Evolutionary conservation across 2,113 vertebrate genomes (phyloP), one percentile per base, ranked within the genome.

Genomic region (Pelvicachromis taeniatus): DNA sequence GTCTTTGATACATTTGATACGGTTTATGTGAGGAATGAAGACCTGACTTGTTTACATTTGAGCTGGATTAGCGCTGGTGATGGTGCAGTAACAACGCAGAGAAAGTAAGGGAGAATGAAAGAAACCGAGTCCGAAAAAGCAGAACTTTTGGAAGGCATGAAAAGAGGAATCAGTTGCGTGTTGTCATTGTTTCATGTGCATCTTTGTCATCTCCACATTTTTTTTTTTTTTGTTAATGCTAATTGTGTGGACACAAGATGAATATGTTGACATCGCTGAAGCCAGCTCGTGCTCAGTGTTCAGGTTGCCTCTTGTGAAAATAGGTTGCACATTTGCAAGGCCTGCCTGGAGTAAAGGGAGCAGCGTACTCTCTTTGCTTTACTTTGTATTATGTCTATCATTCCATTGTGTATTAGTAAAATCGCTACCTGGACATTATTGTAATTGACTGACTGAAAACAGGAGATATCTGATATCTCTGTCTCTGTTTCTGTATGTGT

Each of bases 1-100:
- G 26, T 95, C 97, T 98, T 98, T 98, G 97, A 97, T 97, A 96
- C 96, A 97, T 97, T 97, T 96, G 97, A 98, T 98, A 97, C 91
- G 97, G 96, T 97, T 97, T 96, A 95, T 95, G 96, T 93, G 89
- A 79, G 95, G 96, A 97, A 97, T 96, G 96, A 96, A 95, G 94
- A 94, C 94, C 89, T 94, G 95, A 95, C 94, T 95, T 97, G 95
- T 96, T 97, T 96, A 96, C 96, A 95, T 96, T 96, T 96, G 95
- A 96, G 95, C 93, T 90, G 96, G 96, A 96, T 97, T 96, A 95
- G 92, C 89, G 88, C 93, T 92, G 95, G 91, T 96, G 95, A 96
- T 91, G 92, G 94, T 92, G 92, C 87, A 56, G 86, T 91, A 89
- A 90, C 79, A 33, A 93, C 81, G 68, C 45, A 50, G 48, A 54